These are phyloP conservation scores for Aradophagus sp. DNA, from an alignment of 1,140 invertebrate species.

Conservation along the genomic window DNA sequence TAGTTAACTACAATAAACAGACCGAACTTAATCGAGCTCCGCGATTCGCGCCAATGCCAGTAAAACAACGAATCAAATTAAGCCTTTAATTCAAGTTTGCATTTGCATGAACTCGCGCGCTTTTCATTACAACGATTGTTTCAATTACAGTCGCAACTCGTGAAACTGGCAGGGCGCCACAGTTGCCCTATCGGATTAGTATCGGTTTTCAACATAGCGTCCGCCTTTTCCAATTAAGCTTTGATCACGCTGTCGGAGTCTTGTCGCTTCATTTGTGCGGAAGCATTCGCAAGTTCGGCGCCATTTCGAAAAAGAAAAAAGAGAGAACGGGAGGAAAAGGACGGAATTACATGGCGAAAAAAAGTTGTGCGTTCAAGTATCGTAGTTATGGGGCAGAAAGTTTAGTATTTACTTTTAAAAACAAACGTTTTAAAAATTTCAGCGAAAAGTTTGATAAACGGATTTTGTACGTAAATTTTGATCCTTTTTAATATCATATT, in stretches of 20 bases:
- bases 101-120: constrained; percentile 54
- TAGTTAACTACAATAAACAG: no score
- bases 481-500: no score
- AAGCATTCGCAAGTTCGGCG: constrained; percentile 34
- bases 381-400: no score
- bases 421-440: no score
- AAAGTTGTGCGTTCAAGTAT: no score
- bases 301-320: constrained; percentile 17
- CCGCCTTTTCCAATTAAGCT: constrained; percentile 68
- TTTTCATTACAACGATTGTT: constrained; percentile 40
- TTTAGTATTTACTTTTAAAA: no score
- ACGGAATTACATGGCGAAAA: constrained; percentile 2
- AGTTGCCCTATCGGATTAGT: constrained; percentile 54
- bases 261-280: constrained; percentile 28
- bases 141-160: constrained; percentile 43
- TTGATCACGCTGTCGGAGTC: constrained; percentile 60
- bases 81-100: constrained; percentile 47
- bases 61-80: constrained; percentile 55
- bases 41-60: no score
- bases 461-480: no score
- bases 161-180: constrained; percentile 19
- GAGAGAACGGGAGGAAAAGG: constrained; percentile 9
- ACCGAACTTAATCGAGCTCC: no score
- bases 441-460: no score
- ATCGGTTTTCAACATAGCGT: constrained; percentile 49